Evolutionary conservation across 2,888 invertebrate genomes (phyloP).

Genomic region (Cryptocheilus praepositus): DNA sequence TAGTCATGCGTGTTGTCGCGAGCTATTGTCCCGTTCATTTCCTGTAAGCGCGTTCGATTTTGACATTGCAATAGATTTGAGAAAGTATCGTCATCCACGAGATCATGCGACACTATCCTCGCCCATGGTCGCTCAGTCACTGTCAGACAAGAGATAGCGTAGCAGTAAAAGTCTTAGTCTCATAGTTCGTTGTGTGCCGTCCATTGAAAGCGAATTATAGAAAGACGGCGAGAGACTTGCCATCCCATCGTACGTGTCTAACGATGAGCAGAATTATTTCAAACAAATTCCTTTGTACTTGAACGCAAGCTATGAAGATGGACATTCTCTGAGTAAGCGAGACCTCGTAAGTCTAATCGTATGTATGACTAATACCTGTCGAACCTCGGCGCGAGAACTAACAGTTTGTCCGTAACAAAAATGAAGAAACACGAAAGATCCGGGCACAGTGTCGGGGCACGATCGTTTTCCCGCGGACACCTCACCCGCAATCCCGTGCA

Average conservation of each 20-base stretch:
- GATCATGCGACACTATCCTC: no score
- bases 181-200: no score
- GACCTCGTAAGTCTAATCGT: slow-evolving; percentile 47
- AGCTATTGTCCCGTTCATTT: neutral
- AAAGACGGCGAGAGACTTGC: neutral
- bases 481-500: no score
- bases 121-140: no score
- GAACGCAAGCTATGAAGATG: slow-evolving; percentile 48
- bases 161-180: no score
- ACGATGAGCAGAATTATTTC: slow-evolving; percentile 13
- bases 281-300: slow-evolving; percentile 25
- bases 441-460: neutral
- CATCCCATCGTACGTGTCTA: neutral
- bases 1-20: slow-evolving; percentile 4
- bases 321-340: slow-evolving; percentile 36
- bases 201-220: no score
- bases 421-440: slow-evolving; percentile 20
- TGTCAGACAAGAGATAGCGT: no score
- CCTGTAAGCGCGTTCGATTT: neutral
- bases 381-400: slow-evolving; percentile 40
- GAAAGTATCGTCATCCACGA: no score
- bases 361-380: slow-evolving; percentile 46
- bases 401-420: slow-evolving; percentile 34
- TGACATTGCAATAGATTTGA: neutral
- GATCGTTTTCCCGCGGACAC: no score